Base-by-base conservation (phyloP, 2,113 vertebrate species). In the Lutjanus erythropterus region DNA sequence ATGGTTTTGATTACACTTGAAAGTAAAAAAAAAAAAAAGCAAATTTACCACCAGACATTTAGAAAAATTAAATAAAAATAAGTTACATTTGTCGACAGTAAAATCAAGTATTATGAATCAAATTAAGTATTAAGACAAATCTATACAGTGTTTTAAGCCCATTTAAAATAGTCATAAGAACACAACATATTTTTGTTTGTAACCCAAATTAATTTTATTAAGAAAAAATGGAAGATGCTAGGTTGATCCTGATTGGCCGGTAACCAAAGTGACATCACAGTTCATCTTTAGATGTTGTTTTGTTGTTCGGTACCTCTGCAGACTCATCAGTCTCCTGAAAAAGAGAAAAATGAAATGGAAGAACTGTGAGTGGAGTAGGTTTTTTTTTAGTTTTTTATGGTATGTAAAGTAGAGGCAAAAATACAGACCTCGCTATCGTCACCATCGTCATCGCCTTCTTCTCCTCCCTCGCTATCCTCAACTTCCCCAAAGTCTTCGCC, bases 261-360 rank as follows among this genome's bases (percentile, higher is more conserved):
- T 60, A 55, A 64, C 1, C 33, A 18, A 35, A 67, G 18, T 66
- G 53, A 81, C 23, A 75, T 94, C 83, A 95, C 65, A 95, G 91
- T 70, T 95, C 94, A 4, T 94, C 93, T 86, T 86, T 92, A 25
- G 85, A 65, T 9, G 89, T 88, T 9, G 89, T 88, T 19, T 41
- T 47, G 31, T 93, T 89, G 46, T 50, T 61, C 9, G 47, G 1
- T 29, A 5, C 55, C 7, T 88, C 75, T 58, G 41, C 39, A 9
- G 89, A 81, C 11, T 92, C 85, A 3, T 79, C 50, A 0, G 41
- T 14, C 19, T 81, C 82, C 92, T 93, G 72, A 50, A 58, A 76
- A 59, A 84, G 9, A 69, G 41, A 56, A 2, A 47, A 29, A 50
- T 15, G 29, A 50, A 0, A 31, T 49, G 10, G n/a, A 18, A 39